Evolutionary conservation across 2,888 invertebrate species (phyloP).

Genomic region (Camponotus fellah): DNA sequence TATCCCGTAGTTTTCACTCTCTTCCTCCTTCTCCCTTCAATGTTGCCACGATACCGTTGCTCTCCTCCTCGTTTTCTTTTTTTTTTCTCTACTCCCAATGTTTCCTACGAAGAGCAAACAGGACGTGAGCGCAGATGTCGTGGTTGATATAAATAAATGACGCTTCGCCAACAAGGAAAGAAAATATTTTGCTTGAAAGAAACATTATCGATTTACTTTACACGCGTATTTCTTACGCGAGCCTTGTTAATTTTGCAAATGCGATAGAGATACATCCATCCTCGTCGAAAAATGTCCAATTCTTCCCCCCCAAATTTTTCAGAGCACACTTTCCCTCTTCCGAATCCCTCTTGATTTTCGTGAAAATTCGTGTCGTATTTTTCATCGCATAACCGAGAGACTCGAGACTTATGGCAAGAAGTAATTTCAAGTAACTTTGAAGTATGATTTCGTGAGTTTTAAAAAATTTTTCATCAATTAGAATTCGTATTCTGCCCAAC

Average conservation of each 20-base stretch:
- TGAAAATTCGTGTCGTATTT: neutral
- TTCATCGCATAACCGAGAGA: neutral
- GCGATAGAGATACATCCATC: neutral
- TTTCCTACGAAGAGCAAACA: conserved; percentile 28
- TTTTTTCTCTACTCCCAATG: conserved; percentile 2
- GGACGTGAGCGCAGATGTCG: neutral
- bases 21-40: neutral
- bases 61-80: neutral
- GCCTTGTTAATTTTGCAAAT: neutral
- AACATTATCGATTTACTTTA: conserved; percentile 16
- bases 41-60: neutral
- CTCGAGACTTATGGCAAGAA: conserved; percentile 30
- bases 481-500: no score
- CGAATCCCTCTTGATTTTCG: neutral
- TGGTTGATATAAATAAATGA: conserved; percentile 15
- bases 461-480: no score
- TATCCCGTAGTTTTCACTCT: conserved; percentile 18
- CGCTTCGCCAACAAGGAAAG: conserved; percentile 19
- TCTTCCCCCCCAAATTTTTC: neutral
- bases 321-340: neutral
- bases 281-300: neutral
- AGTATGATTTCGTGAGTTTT: no score
- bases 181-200: neutral
- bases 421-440: conserved; percentile 40
- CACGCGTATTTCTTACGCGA: neutral